These are phyloP conservation scores for Tetraneura akinire DNA, from an alignment of 1,140 invertebrate species.

Conservation along the genomic window DNA sequence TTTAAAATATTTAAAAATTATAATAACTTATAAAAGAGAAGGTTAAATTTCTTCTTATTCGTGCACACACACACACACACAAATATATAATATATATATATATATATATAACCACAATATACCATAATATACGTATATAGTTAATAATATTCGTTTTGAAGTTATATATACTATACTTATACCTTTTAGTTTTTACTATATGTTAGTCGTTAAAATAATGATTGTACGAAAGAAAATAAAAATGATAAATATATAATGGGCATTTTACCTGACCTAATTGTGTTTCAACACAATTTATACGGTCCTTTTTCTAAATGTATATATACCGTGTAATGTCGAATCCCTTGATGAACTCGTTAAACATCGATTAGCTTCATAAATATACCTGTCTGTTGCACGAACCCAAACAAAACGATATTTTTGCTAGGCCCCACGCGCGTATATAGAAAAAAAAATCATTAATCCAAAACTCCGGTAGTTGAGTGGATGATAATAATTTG, in stretches of 20 bases:
- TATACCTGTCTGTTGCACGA: constrained; percentile 28
- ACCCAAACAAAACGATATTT: constrained; percentile 48
- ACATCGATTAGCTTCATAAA: constrained; percentile 40
- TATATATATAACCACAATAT: too few relatives aligned
- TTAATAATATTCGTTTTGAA: neutral
- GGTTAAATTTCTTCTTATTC: too few relatives aligned
- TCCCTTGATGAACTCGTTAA: constrained; percentile 49
- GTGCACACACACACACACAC: too few relatives aligned
- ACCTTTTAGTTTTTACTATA: neutral
- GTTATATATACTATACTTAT: neutral
- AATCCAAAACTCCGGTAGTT: constrained; percentile 49
- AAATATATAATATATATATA: too few relatives aligned
- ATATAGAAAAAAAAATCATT: constrained; percentile 44
- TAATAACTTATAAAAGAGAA: too few relatives aligned
- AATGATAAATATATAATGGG: constrained; percentile 11
- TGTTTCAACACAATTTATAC: constrained; percentile 22
- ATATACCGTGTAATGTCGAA: constrained; percentile 28
- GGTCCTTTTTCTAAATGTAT: neutral
- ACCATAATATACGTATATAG: neutral
- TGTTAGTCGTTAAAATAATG: neutral
- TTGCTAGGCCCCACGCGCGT: neutral
- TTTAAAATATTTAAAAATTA: too few relatives aligned
- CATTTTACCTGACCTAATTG: constrained; percentile 32
- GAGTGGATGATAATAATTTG: constrained; percentile 49
- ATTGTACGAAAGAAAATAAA: neutral